Conservation (phyloP, 92 coral and sea anemone species). For the Umimayanthus chanpuru region DNA sequence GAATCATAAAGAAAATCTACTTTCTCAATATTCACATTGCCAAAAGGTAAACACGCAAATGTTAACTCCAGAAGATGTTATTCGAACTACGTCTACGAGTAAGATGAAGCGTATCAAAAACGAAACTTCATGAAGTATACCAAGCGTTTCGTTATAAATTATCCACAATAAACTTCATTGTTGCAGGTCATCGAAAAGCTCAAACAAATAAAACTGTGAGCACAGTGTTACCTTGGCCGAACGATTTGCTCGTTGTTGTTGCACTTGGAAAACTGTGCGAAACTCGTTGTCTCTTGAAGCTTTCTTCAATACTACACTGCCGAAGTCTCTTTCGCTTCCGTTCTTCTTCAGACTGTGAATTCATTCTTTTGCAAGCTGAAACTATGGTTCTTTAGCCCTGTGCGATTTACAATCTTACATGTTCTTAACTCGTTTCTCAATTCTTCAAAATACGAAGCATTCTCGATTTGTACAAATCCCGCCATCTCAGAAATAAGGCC, state of each 20-base stretch:
- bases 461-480: conserved; percentile 20
- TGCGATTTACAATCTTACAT: conserved; percentile 14
- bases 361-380: conserved; percentile 58
- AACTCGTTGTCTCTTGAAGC: conserved; percentile 79
- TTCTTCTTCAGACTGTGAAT: conserved; percentile 63
- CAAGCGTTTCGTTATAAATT: not conserved
- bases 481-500: conserved; percentile 64
- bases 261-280: conserved; percentile 1
- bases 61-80: not conserved
- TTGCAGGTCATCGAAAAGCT: not conserved
- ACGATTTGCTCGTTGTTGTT: conserved; percentile 14
- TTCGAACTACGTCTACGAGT: not conserved
- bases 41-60: not conserved
- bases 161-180: not conserved
- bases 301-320: conserved; percentile 90
- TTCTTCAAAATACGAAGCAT: not conserved
- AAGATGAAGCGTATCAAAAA: not conserved
- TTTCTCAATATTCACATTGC: not conserved
- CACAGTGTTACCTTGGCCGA: conserved; percentile 7
- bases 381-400: not conserved
- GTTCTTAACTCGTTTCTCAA: not conserved
- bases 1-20: not conserved
- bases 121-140: not conserved
- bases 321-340: conserved; percentile 83
- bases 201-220: not conserved